Evolutionary conservation across 2,797 vertebrate genomes (phyloP).

Genomic region (Petrocephalus schoutedeni): DNA sequence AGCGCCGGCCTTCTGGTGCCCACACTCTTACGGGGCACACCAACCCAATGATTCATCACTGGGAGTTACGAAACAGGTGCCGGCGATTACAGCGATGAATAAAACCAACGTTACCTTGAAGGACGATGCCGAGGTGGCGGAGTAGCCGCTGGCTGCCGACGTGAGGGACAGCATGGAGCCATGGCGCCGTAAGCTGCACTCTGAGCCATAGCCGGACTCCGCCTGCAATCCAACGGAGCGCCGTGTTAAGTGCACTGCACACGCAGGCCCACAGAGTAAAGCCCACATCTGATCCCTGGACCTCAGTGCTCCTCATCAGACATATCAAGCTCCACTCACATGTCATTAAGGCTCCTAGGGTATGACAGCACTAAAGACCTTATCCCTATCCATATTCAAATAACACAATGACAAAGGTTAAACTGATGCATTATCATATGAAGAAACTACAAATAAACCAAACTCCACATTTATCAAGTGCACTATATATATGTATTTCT

Average conservation of each 20-base stretch:
- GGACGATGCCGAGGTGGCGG: constrained; percentile 89
- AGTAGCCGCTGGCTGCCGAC: constrained; percentile 90
- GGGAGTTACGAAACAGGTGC: background rate
- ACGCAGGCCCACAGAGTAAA: background rate
- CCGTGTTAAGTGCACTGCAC: background rate
- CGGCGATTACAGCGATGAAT: no score
- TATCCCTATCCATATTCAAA: background rate
- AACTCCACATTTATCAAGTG: background rate
- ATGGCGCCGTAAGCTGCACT: constrained; percentile 92
- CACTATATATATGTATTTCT: background rate
- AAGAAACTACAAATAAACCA: background rate
- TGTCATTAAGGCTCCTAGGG: background rate
- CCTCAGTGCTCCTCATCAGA: background rate
- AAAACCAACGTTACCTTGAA: constrained; percentile 75
- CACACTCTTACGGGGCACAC: background rate
- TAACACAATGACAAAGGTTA: background rate
- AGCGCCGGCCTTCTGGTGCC: background rate
- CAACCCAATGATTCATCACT: background rate
- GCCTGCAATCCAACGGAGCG: constrained; percentile 59
- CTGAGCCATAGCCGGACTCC: constrained; percentile 95
- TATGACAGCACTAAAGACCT: background rate
- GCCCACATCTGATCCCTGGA: background rate
- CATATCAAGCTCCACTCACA: background rate
- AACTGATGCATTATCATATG: background rate
- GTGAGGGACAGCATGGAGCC: constrained; percentile 95